phyloP scores from a whole-genome alignment of 2,888 invertebrate species.

The Axea sp. region DNA sequence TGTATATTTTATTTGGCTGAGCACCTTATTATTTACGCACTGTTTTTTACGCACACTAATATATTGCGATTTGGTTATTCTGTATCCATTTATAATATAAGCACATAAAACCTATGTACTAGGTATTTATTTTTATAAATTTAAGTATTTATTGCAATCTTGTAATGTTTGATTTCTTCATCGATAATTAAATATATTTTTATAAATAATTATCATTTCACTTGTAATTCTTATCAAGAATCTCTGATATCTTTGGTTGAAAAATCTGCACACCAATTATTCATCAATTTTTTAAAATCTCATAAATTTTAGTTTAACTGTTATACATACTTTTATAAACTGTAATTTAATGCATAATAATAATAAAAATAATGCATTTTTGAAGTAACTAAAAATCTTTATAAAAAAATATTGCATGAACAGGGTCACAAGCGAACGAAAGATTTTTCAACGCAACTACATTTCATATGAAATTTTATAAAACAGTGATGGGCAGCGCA shows the following conservation, averaged over 20 bases:
- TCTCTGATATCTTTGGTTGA: neutral
- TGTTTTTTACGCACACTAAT: constrained; percentile 37
- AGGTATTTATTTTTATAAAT: constrained; percentile 40
- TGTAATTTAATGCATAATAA: neutral
- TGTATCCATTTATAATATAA: constrained; percentile 35
- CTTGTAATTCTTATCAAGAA: neutral
- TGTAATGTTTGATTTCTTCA: constrained; percentile 21
- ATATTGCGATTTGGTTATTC: constrained; percentile 34
- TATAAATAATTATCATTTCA: neutral
- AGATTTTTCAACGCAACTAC: constrained; percentile 46
- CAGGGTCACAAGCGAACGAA: constrained; percentile 26
- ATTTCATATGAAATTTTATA: constrained; percentile 6
- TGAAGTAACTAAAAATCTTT: no score
- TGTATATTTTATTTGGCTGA: constrained; percentile 49
- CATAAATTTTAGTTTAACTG: no score
- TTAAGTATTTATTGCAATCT: constrained; percentile 33
- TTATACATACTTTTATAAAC: no score
- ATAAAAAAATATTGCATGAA: constrained; percentile 26
- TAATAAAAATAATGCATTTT: neutral
- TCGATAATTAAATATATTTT: constrained; percentile 26
- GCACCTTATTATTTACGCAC: constrained; percentile 55
- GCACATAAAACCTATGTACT: constrained; percentile 34
- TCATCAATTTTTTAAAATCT: neutral
- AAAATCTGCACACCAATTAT: constrained; percentile 3
- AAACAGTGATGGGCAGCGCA: constrained; percentile 36